Conservation (phyloP, 1,140 invertebrate species). For the Megathymus violae region DNA sequence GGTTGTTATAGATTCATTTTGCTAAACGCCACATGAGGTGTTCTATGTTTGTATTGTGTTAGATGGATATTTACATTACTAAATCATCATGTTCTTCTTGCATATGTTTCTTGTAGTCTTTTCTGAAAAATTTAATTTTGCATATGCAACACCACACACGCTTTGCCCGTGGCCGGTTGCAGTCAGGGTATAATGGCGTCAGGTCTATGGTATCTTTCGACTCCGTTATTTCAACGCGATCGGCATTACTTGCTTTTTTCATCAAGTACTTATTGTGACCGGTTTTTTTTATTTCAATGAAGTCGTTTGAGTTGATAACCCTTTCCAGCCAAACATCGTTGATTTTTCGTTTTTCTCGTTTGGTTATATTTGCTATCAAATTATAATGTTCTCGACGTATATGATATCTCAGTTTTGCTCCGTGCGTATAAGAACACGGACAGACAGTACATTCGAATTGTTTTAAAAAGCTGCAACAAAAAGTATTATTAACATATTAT, state of each 20-base stretch:
- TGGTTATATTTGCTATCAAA: conserved; percentile 35
- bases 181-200: not conserved
- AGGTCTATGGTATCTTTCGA: not conserved
- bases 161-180: not conserved
- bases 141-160: not conserved
- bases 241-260: conserved; percentile 37
- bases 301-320: conserved; percentile 48
- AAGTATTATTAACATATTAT: not conserved
- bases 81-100: too few species aligned
- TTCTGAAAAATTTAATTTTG: not conserved
- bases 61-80: too few species aligned
- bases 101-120: not conserved
- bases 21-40: too few species aligned
- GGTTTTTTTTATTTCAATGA: conserved; percentile 58
- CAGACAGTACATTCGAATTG: conserved; percentile 45
- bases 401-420: conserved; percentile 43
- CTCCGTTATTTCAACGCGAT: conserved; percentile 35
- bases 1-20: too few species aligned
- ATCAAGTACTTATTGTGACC: conserved; percentile 47
- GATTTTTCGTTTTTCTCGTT: conserved; percentile 44
- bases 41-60: too few species aligned
- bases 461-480: conserved; percentile 1
- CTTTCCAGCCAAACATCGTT: conserved; percentile 63
- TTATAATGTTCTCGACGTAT: conserved; percentile 57
- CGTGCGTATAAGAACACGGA: conserved; percentile 32